Evolutionary conservation across 2,113 vertebrate species (phyloP).

Genomic region (Manacus vitellinus): DNA sequence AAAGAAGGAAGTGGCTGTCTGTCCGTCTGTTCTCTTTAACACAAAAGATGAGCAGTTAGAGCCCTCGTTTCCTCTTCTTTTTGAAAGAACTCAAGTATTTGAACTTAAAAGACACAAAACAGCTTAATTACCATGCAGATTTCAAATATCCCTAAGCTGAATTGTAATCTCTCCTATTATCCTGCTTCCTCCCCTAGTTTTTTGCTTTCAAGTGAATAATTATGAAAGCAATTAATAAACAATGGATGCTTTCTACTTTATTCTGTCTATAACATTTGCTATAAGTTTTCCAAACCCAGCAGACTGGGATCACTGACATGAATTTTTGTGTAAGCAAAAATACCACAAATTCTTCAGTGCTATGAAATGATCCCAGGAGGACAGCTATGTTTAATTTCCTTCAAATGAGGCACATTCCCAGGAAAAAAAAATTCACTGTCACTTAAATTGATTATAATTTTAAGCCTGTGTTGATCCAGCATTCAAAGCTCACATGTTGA

Average conservation of each 20-base stretch:
- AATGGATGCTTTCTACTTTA: constrained; percentile 18
- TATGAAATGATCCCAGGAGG: constrained; percentile 17
- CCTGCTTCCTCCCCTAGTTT: neutral
- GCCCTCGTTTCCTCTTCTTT: neutral
- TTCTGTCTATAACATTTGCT: constrained; percentile 27
- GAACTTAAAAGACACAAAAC: neutral
- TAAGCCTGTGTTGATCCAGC: neutral
- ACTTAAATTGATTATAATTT: neutral
- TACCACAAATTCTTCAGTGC: constrained; percentile 23
- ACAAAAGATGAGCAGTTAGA: neutral
- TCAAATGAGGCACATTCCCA: neutral
- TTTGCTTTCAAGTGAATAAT: constrained; percentile 27
- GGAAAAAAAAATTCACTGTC: neutral
- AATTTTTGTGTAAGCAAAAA: constrained; percentile 35
- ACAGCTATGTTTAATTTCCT: neutral
- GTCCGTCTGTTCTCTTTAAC: neutral
- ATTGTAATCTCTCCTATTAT: neutral
- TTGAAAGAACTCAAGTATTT: constrained; percentile 8
- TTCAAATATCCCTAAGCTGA: neutral
- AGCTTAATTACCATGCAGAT: neutral
- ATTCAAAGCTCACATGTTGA: neutral
- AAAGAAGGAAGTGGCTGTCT: neutral
- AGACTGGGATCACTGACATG: neutral
- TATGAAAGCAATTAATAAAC: constrained; percentile 43
- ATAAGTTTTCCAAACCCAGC: neutral